A percentile compares a stretch with the other conserved stretches of the same genome.
Evolutionary conservation across 2,113 vertebrate genomes (phyloP).

Genomic region (Baryphthengus martii): DNA sequence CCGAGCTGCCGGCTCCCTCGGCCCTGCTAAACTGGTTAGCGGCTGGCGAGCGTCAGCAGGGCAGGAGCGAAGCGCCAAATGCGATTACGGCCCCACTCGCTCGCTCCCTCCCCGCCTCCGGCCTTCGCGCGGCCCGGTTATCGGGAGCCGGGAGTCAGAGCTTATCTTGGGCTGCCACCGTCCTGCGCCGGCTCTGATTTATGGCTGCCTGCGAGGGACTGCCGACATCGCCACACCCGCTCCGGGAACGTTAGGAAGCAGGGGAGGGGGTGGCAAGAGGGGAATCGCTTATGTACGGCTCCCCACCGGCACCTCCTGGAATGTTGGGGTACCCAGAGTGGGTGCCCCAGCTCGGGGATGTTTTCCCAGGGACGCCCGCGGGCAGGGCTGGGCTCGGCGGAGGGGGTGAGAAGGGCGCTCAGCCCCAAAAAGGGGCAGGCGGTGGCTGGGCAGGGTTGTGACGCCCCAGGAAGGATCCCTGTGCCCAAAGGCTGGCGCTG

Average conservation of each 20-base stretch:
- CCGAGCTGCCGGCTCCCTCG: not conserved
- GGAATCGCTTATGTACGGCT: accelerated
- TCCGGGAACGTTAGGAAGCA: not conserved
- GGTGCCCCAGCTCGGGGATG: not conserved
- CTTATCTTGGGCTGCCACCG: not conserved
- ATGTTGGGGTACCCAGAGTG: not conserved
- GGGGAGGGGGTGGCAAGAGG: not conserved
- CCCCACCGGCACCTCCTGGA: not conserved
- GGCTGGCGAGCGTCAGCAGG: not conserved
- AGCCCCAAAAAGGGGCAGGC: not conserved
- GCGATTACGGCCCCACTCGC: not conserved
- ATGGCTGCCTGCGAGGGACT: not conserved
- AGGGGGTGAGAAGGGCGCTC: not conserved
- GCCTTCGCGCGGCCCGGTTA: not conserved
- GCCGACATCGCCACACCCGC: not conserved
- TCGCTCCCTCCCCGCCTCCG: not conserved
- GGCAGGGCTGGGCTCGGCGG: accelerated
- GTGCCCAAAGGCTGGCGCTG: not conserved
- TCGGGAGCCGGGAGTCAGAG: not conserved
- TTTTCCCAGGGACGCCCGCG: not conserved
- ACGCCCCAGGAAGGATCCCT: not conserved
- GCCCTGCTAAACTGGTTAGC: not conserved
- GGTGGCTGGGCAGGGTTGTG: not conserved
- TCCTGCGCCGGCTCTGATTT: not conserved
- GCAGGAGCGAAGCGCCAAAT: not conserved